Base-by-base conservation (phyloP, 2,797 vertebrate genomes). In the Perodicticus potto region DNA sequence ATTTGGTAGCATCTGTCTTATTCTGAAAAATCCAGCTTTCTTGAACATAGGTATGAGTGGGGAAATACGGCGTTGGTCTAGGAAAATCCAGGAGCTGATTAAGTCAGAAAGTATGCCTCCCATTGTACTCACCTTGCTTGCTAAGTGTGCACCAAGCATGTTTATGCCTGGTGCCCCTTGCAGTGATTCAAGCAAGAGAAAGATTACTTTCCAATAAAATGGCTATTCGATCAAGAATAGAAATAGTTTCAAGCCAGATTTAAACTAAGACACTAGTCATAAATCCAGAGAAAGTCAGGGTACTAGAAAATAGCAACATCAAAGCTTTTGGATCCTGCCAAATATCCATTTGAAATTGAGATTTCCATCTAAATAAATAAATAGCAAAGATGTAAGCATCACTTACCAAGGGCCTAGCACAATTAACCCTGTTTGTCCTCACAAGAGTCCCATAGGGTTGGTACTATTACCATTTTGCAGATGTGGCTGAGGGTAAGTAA, bases 151-250 rank as follows among this genome's bases (percentile, higher is more conserved):
- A 4, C 2, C 43, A 16, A 17, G 72, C 49, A 27, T 1, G 7
- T 55, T 40, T 34, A n/a, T 16, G 27, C 37, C 61, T 23, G 13
- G 43, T 4, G 9, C 14, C n/a, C 8, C 23, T 86, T 76, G 45
- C 49, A 83, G 11, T 70, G 88, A 89, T 43, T 91, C 40, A 84
- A 19, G 34, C 57, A 61, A 93, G 34, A 92, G 22, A 43, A 91
- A 89, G 88, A 74, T 43, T 59, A 43, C 67, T 89, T 81, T 72
- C 8, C 76, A 91, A 89, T 85, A 72, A 76, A 91, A 85, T 19
- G 27, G 19, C 27, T 81, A 17, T 82, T 78, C 49, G 63, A 0
- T 81, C 59, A 88, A 76, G 32, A 37, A 85, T 32, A 88, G 65
- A 78, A 49, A 61, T 61, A 17, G 25, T 49, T 93, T 87, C 67